Evolutionary conservation across 2,113 vertebrate species (phyloP), one percentile per base, ranked within the genome.

Genomic region (Ptychochromis oligacanthus): DNA sequence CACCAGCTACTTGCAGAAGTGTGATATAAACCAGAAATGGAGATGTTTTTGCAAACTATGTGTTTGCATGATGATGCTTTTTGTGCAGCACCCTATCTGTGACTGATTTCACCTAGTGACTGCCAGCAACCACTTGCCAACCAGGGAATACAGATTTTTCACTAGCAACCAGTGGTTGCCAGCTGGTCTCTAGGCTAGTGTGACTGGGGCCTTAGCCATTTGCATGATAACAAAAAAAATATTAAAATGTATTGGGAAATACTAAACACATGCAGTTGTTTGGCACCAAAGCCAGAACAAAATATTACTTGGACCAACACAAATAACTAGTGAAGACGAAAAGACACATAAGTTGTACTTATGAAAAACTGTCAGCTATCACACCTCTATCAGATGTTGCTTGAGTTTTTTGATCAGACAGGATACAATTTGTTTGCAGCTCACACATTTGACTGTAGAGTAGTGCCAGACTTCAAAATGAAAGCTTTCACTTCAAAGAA

Each of bases 311-410:
- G 34, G 76, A 75, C 22, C 18, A 49, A 57, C 0, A 36, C 72
- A 49, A 72, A 81, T 54, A 82, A 87, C 84, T 49, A 81, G 20
- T 7, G 65, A 20, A 70, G 56, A 83, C 67, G 79, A 67, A 67
- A 75, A 85, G 79, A 79, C 54, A 57, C 65, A 85, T 67, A 77
- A 49, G 79, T 55, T 54, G 40, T 58, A 80, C 80, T 89, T 46
- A 88, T 90, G 59, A 87, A 52, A 92, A 75, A 64, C 83, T 55
- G 87, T 81, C 59, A 75, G 79, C 87, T 34, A 67, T 91, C 89
- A 81, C 86, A 90, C 70, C 70, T 75, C 65, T 28, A 77, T 87
- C 43, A 77, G 43, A 78, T 26, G 59, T 72, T 43, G 84, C 83
- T 60, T 6, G 24, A 49, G 36, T 80, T 67, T 59, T 38, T 86